Evolutionary conservation across 2,797 vertebrate genomes (phyloP), one percentile per base, ranked within the genome.

Genomic region (Crenichthys baileyi): DNA sequence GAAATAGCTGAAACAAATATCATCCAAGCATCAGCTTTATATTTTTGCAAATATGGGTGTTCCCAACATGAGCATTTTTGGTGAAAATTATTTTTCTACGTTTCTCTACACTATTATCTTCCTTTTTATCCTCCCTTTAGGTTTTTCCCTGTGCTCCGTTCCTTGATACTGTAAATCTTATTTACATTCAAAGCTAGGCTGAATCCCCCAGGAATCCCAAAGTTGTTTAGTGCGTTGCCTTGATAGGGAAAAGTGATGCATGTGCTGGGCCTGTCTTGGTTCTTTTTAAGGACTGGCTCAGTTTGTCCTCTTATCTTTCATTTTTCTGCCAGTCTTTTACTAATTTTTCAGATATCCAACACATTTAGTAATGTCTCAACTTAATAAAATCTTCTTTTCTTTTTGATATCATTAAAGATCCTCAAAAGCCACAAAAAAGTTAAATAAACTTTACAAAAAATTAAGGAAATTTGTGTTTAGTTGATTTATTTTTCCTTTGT

Each of bases 21-120:
- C 82, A 89, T 81, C 79, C 72, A 73, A 78, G 71, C 51, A 71
- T 78, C 79, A 71, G 76, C 53, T 72, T 36, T 84, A 24, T 83
- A 44, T 85, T 67, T 73, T 2, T 51, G 13, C 12, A 0, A 51
- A 56, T 76, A n/a, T 46, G 56, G 31, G 75, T 68, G 68, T 60
- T 83, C 78, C 75, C 78, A 72, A 55, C 73, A 75, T 87, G 85
- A 88, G 84, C 87, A 82, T 85, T 86, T 84, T 82, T 67, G 50
- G 91, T 90, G 91, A 93, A 93, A 93, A 94, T 93, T 81, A 91
- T 88, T 93, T 94, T 94, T 91, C 84, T 83, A 89, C 53, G 67
- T 83, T 90, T 84, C 83, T 79, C 83, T 75, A 63, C 53, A 53
- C 76, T 70, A 0, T 1, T 56, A 67, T 75, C 76, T 80, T 79